Evolutionary conservation across 2,797 vertebrate genomes (phyloP), one percentile per base, ranked within the genome.

Genomic region (Streptopelia turtur): DNA sequence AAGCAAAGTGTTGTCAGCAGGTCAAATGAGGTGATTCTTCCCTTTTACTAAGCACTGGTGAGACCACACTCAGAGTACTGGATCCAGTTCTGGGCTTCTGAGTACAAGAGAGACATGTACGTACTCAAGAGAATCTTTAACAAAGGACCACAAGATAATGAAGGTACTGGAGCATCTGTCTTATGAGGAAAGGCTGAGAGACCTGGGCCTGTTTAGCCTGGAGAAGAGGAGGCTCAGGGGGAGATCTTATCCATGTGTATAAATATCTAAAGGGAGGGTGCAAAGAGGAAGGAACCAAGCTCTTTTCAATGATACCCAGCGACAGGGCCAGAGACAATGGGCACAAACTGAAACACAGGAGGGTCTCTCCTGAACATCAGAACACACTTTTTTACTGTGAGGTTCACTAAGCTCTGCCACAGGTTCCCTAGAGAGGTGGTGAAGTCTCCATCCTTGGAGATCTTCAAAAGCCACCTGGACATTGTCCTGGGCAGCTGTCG

Each of bases 221-320:
- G n/a, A 80, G 23, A 63, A 77, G 6, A 15, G 21, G 39, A 75
- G 31, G 9, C 8, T 52, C 35, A 18, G 28, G 10, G 17, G 5
- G 4, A 6, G 7, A 45, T 52, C 9, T 35, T 35, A 23, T 28
- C 2, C 23, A 20, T 4, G 1, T 37, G 11, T 6, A 23, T 3
- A 52, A 33, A 77, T 25, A 61, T 9, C 70, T 56, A 63, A 78
- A 78, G 31, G 53, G 3, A 52, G 3, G 11, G 8, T 28, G 20
- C 15, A 55, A n/a, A 57, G 16, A 70, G 6, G 21, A 21, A 0
- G 0, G 11, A 83, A 13, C 4, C 28, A 69, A 21, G 2, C 11
- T 89, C 28, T 55, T 76, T 55, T 14, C 30, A 37, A 5, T 68
- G 17, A 39, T 76, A 49, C 20, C 39, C n/a, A 43, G 52, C 27